Evolutionary conservation across 2,797 vertebrate genomes (phyloP).

Genomic region (Halcyon smyrnensis): DNA sequence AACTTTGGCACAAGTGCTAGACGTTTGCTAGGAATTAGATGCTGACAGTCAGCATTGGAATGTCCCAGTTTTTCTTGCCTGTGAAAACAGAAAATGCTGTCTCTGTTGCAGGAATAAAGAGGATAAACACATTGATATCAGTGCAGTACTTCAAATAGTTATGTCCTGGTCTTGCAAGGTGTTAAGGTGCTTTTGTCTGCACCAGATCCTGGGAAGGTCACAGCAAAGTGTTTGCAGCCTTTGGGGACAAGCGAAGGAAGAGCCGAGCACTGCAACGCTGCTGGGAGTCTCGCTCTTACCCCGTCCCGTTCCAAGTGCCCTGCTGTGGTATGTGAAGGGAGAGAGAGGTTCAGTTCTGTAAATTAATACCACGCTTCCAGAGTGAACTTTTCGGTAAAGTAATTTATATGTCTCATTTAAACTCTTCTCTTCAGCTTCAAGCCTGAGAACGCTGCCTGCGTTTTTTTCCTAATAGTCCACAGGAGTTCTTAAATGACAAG

Average conservation of each 20-base stretch:
- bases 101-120: not conserved
- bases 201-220: not conserved
- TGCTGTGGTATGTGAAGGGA: not conserved
- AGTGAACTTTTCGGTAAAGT: not conserved
- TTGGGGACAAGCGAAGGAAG: accelerated
- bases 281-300: not conserved
- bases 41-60: not conserved
- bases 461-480: not conserved
- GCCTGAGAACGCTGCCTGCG: not conserved
- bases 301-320: not conserved
- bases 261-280: accelerated
- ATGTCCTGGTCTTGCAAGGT: not conserved
- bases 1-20: not conserved
- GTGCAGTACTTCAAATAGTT: not conserved
- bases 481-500: not conserved
- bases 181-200: not conserved
- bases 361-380: not conserved
- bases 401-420: not conserved
- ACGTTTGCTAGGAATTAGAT: not conserved
- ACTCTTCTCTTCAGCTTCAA: not conserved
- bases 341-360: not conserved
- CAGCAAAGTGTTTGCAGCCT: not conserved
- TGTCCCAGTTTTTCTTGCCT: not conserved
- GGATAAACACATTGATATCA: not conserved
- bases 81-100: not conserved